Conservation (phyloP, 2,797 vertebrate species). For the Paedocypris micromegethes region DNA sequence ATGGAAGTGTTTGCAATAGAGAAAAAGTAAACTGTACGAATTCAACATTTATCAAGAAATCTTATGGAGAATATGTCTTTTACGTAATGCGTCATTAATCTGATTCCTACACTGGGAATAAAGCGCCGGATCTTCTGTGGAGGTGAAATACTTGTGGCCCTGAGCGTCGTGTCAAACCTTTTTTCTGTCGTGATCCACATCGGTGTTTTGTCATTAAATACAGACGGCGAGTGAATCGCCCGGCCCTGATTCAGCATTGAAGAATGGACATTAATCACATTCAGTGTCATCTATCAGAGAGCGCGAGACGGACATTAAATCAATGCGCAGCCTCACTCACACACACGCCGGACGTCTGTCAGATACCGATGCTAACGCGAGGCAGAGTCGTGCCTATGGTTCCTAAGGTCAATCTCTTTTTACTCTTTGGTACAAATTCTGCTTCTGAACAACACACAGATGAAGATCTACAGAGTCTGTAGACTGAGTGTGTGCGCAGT, state of each 20-base stretch:
- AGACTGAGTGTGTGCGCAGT: slow-evolving; percentile 11
- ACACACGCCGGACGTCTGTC: slow-evolving; percentile 36
- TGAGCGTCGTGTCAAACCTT: too few species aligned
- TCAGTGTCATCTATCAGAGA: slow-evolving; percentile 39
- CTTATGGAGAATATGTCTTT: too few species aligned
- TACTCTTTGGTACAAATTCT: not conserved
- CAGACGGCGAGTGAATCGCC: not conserved
- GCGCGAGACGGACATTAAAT: slow-evolving; percentile 37
- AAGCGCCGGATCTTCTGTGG: too few species aligned
- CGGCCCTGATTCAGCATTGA: slow-evolving; percentile 12
- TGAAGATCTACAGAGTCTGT: not conserved
- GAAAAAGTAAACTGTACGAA: too few species aligned
- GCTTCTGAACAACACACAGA: too few species aligned
- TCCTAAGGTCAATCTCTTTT: slow-evolving; percentile 6
- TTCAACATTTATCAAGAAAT: too few species aligned
- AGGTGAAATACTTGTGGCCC: too few species aligned
- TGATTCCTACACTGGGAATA: too few species aligned
- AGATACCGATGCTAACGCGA: slow-evolving; percentile 32
- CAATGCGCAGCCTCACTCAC: slow-evolving; percentile 23
- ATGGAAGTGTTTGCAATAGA: too few species aligned
- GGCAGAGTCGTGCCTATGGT: slow-evolving; percentile 27
- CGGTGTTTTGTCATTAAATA: slow-evolving; percentile 6
- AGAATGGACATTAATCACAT: slow-evolving; percentile 45
- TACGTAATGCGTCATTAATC: too few species aligned
- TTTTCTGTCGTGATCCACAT: too few species aligned